These are phyloP conservation scores for Linyphia triangularis DNA, from an alignment of 2,888 invertebrate species.

Conservation along the genomic window DNA sequence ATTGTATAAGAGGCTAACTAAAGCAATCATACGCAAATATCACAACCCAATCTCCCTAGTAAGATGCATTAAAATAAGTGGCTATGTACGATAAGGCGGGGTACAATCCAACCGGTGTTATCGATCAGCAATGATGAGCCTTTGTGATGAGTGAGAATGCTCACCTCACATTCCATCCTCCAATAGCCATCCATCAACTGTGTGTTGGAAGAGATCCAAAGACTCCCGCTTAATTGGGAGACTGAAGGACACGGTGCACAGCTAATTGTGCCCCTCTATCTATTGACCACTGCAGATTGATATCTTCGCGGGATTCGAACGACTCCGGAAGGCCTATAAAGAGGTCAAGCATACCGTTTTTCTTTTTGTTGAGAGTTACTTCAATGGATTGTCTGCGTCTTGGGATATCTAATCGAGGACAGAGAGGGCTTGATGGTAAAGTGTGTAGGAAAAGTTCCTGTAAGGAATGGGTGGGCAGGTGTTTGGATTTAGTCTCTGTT, in stretches of 20 bases:
- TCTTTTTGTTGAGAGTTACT: conserved; percentile 27
- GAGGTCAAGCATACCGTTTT: conserved; percentile 46
- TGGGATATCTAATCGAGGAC: too few species aligned
- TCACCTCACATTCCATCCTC: conserved; percentile 38
- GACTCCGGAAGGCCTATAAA: conserved; percentile 33
- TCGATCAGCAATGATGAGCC: conserved; percentile 8
- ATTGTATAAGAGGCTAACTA: too few species aligned
- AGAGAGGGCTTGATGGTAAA: too few species aligned
- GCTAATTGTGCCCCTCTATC: conserved; percentile 58
- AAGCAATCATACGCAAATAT: too few species aligned
- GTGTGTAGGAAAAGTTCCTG: too few species aligned
- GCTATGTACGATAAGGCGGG: neutral
- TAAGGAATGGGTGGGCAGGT: too few species aligned
- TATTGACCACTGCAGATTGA: conserved; percentile 45
- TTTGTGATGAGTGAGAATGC: conserved; percentile 31
- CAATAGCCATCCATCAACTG: conserved; percentile 13
- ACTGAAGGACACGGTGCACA: conserved; percentile 19
- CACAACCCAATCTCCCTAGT: too few species aligned
- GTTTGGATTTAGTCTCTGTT: too few species aligned
- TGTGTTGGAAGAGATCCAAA: conserved; percentile 7
- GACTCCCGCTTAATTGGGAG: conserved; percentile 39
- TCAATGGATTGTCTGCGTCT: conserved; percentile 30
- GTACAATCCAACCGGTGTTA: conserved; percentile 17
- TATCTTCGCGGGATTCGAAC: conserved; percentile 39
- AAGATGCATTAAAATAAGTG: neutral